Evolutionary conservation across 2,797 vertebrate genomes (phyloP).

Genomic region (Salarias fasciatus): DNA sequence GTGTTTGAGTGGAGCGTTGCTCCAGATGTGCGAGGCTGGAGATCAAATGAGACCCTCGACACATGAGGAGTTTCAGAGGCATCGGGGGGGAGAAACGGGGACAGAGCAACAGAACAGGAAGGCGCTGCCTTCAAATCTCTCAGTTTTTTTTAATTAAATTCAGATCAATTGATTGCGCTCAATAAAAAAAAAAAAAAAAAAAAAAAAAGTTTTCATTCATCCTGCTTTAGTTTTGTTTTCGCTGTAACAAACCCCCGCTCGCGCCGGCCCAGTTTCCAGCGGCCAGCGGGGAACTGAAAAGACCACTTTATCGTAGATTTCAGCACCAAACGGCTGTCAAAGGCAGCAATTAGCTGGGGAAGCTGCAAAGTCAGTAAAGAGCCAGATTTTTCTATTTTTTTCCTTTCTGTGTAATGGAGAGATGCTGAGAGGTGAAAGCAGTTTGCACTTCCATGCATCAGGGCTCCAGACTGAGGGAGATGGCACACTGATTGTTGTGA

Average conservation of each 20-base stretch:
- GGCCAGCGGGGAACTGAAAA: not conserved
- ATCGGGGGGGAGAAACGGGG: conserved; percentile 34
- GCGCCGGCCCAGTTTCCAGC: conserved; percentile 8
- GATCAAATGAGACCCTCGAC: conserved; percentile 76
- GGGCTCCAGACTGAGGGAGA: conserved; percentile 6
- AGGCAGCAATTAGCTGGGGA: not conserved
- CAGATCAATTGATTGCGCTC: not conserved
- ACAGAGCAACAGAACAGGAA: conserved; percentile 37
- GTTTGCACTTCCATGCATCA: conserved; percentile 7
- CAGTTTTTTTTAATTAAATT: not conserved
- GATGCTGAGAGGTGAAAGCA: conserved; percentile 2
- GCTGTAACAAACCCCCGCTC: conserved; percentile 2
- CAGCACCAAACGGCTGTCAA: conserved; percentile 1
- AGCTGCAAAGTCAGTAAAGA: conserved; percentile 1
- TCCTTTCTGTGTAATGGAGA: not conserved
- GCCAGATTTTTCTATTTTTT: not conserved
- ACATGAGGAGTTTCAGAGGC: conserved; percentile 61
- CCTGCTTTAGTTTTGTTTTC: conserved; percentile 6
- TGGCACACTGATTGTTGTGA: conserved; percentile 3
- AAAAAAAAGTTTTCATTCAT: too few relatives aligned
- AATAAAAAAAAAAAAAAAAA: not conserved
- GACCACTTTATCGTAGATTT: not conserved
- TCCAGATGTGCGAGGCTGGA: conserved; percentile 78
- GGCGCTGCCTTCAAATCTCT: conserved; percentile 4
- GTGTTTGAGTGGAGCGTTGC: conserved; percentile 69